Evolutionary conservation across 1,140 invertebrate genomes (phyloP).

Genomic region (Stegodyphus dumicola): DNA sequence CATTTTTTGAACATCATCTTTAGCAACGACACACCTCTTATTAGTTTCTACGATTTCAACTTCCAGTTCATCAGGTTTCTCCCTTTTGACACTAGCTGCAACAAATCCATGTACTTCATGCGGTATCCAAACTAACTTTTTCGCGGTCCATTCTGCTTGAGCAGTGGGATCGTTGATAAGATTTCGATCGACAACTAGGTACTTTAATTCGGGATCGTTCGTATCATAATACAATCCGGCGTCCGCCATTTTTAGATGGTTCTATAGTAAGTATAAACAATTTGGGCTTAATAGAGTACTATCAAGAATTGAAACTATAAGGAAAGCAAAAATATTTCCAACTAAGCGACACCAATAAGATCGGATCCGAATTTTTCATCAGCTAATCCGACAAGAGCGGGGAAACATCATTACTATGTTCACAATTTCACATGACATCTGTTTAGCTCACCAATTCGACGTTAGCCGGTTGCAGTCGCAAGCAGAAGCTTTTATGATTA

Average conservation of each 20-base stretch:
- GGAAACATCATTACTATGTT: not conserved
- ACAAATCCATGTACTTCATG: slow-evolving; percentile 97
- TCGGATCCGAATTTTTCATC: not conserved
- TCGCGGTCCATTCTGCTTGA: slow-evolving; percentile 99
- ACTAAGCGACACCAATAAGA: not conserved
- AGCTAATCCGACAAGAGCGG: not conserved
- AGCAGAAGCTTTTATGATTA: not conserved
- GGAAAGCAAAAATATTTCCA: not conserved
- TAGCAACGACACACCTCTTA: slow-evolving; percentile 86
- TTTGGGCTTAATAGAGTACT: not conserved
- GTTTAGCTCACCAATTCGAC: not conserved
- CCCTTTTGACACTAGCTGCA: slow-evolving; percentile 92
- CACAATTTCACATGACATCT: slow-evolving; percentile 52
- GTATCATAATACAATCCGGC: slow-evolving; percentile 53
- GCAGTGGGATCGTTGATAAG: slow-evolving; percentile 95
- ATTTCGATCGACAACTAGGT: slow-evolving; percentile 92
- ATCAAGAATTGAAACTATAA: not conserved
- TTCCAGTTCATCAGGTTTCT: slow-evolving; percentile 94
- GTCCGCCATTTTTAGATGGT: slow-evolving; percentile 51
- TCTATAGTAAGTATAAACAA: not conserved
- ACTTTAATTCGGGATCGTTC: slow-evolving; percentile 75
- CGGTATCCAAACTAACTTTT: slow-evolving; percentile 98
- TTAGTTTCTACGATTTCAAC: slow-evolving; percentile 97
- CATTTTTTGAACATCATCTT: slow-evolving; percentile 99
- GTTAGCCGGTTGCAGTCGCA: slow-evolving; percentile 11